A percentile compares a stretch with the other conserved stretches of the same genome.
These are phyloP conservation scores for Cataglyphis rosenhaueri DNA, from an alignment of 2,888 invertebrate species.

Conservation along the genomic window DNA sequence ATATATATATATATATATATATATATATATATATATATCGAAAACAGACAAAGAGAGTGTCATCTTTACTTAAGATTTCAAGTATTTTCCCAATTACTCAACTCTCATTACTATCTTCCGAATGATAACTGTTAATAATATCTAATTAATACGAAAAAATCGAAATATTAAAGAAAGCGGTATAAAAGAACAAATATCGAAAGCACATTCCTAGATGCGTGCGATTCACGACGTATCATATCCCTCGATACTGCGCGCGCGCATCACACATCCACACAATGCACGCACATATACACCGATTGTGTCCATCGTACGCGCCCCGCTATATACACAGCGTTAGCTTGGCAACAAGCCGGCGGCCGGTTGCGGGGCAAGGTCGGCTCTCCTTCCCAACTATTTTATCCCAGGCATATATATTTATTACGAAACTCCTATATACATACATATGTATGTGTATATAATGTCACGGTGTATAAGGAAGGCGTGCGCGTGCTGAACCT, in stretches of 20 bases:
- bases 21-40: too few relatives aligned
- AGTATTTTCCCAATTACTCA: not conserved
- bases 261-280: not conserved
- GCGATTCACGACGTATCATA: slow-evolving; percentile 23
- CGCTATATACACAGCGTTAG: slow-evolving; percentile 81
- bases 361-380: slow-evolving; percentile 84
- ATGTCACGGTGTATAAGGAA: slow-evolving; percentile 38
- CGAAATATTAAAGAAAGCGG: not conserved
- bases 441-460: slow-evolving; percentile 25
- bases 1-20: too few relatives aligned
- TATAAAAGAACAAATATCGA: not conserved
- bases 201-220: slow-evolving; percentile 10
- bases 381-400: slow-evolving; percentile 81
- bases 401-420: slow-evolving; percentile 82
- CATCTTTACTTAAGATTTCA: not conserved
- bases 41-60: not conserved
- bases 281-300: slow-evolving; percentile 17
- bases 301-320: slow-evolving; percentile 61
- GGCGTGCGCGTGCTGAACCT: slow-evolving; percentile 10
- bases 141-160: not conserved
- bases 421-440: slow-evolving; percentile 79
- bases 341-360: slow-evolving; percentile 83
- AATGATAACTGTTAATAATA: not conserved
- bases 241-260: slow-evolving; percentile 16
- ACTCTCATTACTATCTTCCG: not conserved